Base-by-base conservation (phyloP, 2,113 vertebrate species). In the Pavo muticus region DNA sequence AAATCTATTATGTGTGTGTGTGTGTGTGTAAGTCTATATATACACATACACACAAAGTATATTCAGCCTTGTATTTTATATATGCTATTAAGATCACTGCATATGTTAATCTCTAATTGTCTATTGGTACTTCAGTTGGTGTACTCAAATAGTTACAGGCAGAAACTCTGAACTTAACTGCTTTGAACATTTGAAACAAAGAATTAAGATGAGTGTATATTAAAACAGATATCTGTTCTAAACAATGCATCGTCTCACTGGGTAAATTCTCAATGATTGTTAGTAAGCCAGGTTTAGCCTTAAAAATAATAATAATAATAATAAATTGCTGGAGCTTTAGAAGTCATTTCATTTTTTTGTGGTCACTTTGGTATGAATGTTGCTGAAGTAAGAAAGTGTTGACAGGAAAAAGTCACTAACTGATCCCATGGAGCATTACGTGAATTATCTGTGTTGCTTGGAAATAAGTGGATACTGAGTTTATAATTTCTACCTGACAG, bases 61-160 rank as follows among this genome's bases (percentile, higher is more conserved):
- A 69, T 61, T 81, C 40, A 69, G 24, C 48, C 81, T 65, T 10
- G 2, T 47, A 39, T 65, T 76, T 76, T 7, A 32, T 11, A 19
- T 12, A 17, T 7, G 4, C 54, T 44, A 5, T 3, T 80, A 3
- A 73, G 44, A 77, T 40, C 0, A 0, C 11, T 77, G 64, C 69
- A 83, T 73, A 86, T 64, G 44, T 56, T 73, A 44, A 44, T 52
- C 64, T 67, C 8, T 73, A 45, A 74, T 80, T 93, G 90, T 76
- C 75, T 86, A 20, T 45, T 67, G 76, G 60, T 56, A 88, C 72
- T 64, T 83, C 72, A 86, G 5, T 80, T 72, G 39, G 42, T 70
- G 69, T 70, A 68, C 88, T 90, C 64, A 88, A 65, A 83, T 86
- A 88, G 69, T 79, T 91, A 68, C 42, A 91, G 75, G 39, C 27